phyloP scores from a whole-genome alignment of 2,888 invertebrate genomes.

The Leucophora obtusa region DNA sequence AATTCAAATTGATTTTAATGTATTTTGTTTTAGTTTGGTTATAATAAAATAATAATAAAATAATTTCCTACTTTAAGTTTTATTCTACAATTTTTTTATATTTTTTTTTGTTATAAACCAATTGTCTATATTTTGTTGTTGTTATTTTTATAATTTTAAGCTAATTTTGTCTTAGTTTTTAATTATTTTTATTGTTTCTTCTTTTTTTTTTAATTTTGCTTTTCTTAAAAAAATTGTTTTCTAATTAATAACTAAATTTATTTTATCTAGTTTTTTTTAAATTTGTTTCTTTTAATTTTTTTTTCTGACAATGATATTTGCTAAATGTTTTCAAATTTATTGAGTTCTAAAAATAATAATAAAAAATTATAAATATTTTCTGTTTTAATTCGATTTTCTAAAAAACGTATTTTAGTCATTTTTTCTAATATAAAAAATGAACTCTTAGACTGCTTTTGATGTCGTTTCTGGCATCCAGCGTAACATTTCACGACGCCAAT shows the following conservation, averaged over 20 bases:
- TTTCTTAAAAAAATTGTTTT: constrained; percentile 63
- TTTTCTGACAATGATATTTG: constrained; percentile 67
- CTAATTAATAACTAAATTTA: constrained; percentile 57
- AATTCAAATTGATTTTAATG: constrained; percentile 21
- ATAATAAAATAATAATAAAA: constrained; percentile 20
- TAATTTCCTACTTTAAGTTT: constrained; percentile 49
- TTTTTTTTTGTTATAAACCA: constrained; percentile 47
- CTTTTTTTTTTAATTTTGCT: constrained; percentile 49
- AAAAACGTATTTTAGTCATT: constrained; percentile 50
- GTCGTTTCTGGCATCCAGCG: constrained; percentile 79
- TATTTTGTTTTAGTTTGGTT: constrained; percentile 11
- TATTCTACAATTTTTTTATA: constrained; percentile 45
- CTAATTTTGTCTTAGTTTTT: constrained; percentile 53
- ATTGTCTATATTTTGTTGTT: constrained; percentile 51
- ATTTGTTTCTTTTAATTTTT: constrained; percentile 41
- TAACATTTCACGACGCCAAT: constrained; percentile 79
- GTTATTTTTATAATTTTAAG: constrained; percentile 57
- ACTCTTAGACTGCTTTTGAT: constrained; percentile 78
- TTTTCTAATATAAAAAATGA: constrained; percentile 71
- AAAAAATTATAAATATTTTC: constrained; percentile 48
- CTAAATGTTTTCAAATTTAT: constrained; percentile 61
- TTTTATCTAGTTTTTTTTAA: constrained; percentile 55
- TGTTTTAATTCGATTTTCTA: constrained; percentile 58
- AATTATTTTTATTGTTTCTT: constrained; percentile 50
- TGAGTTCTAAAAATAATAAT: constrained; percentile 57